Evolutionary conservation across 2,797 vertebrate genomes (phyloP).

Genomic region (Gallinago solitaria): DNA sequence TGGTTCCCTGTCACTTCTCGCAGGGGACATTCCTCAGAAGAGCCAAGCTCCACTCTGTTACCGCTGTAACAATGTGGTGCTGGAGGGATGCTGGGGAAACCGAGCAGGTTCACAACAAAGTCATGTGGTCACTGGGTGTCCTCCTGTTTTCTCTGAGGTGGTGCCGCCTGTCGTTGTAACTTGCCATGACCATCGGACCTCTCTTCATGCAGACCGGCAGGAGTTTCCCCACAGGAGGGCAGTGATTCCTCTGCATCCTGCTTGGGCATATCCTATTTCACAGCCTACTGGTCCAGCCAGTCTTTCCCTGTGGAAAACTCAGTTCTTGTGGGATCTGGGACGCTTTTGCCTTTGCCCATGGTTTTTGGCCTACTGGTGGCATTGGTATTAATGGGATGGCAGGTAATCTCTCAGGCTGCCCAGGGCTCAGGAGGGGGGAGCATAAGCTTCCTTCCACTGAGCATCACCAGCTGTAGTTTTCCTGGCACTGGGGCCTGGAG

Average conservation of each 20-base stretch:
- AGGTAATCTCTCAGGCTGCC: neutral
- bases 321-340: neutral
- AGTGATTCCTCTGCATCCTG: neutral
- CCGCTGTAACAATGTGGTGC: fast-evolving
- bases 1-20: fast-evolving
- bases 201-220: neutral
- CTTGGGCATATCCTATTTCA: neutral
- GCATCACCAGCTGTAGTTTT: neutral
- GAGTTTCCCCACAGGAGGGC: neutral
- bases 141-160: fast-evolving
- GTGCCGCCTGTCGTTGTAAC: neutral
- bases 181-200: fast-evolving
- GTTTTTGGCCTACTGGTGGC: neutral
- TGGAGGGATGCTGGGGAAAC: neutral
- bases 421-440: neutral
- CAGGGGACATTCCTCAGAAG: neutral
- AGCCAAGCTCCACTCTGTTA: neutral
- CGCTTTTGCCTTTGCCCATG: neutral
- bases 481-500: neutral
- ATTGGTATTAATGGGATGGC: neutral
- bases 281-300: neutral
- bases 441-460: neutral
- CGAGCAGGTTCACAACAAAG: neutral
- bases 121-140: neutral
- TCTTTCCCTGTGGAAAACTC: neutral